Percentiles rank a stretch among this genome's conserved stretches.
Conservation (phyloP, 1,140 invertebrate genomes). For the Bombus difficillimus region DNA sequence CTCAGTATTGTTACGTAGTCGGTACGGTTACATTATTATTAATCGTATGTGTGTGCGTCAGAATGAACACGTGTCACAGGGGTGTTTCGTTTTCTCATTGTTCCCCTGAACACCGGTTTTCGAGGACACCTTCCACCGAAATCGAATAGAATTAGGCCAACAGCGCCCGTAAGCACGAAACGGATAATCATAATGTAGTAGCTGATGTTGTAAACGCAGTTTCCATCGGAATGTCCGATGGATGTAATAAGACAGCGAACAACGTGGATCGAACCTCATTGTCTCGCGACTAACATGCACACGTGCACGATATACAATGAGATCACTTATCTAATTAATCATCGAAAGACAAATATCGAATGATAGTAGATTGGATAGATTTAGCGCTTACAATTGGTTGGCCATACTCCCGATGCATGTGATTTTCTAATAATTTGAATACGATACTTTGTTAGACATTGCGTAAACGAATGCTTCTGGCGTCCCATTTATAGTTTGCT, state of each 20-base stretch:
- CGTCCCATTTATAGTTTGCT: not conserved
- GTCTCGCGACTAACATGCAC: not conserved
- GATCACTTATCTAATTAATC: not conserved
- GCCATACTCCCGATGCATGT: not conserved
- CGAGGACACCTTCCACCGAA: slow-evolving; percentile 50
- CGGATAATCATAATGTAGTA: not conserved
- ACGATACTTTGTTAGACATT: not conserved
- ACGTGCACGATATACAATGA: not conserved
- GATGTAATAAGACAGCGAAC: not conserved
- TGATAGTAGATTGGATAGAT: not conserved
- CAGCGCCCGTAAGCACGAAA: not conserved
- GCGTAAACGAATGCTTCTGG: not conserved
- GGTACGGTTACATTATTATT: not conserved
- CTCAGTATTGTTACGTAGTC: slow-evolving; percentile 24
- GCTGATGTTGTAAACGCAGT: not conserved
- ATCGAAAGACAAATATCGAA: not conserved
- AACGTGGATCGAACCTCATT: not conserved
- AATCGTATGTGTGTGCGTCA: slow-evolving; percentile 1
- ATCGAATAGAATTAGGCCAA: slow-evolving; percentile 8
- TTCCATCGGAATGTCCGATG: not conserved
- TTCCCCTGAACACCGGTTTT: not conserved
- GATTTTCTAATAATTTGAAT: not conserved
- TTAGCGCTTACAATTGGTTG: not conserved
- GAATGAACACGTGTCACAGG: not conserved
- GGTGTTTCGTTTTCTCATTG: not conserved